Conservation (phyloP, 2,888 invertebrate genomes). For the Sesia bembeciformis region DNA sequence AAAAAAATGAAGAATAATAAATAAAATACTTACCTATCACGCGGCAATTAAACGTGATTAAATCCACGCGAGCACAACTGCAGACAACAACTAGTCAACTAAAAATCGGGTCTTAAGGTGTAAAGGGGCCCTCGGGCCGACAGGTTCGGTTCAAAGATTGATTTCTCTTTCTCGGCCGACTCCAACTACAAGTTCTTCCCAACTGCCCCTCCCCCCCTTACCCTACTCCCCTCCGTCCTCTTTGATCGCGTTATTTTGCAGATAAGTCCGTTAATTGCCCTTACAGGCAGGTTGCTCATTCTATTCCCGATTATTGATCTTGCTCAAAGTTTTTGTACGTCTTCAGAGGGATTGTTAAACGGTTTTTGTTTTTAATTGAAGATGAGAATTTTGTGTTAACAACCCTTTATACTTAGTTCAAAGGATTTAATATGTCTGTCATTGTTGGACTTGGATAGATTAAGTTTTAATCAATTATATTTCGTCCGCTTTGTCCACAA, state of each 20-base stretch:
- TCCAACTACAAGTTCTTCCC: slow-evolving; percentile 34
- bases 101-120: background rate
- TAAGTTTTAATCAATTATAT: too few relatives aligned
- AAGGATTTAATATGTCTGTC: background rate
- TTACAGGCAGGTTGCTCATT: slow-evolving; percentile 57
- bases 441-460: background rate
- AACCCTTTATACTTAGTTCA: slow-evolving; percentile 25
- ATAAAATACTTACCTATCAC: too few relatives aligned
- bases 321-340: slow-evolving; percentile 55
- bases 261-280: slow-evolving; percentile 67
- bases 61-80: too few relatives aligned
- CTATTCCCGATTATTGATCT: slow-evolving; percentile 54
- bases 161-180: slow-evolving; percentile 48
- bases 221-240: slow-evolving; percentile 7
- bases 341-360: slow-evolving; percentile 49
- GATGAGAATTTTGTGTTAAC: slow-evolving; percentile 10
- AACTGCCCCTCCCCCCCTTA: slow-evolving; percentile 8
- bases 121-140: slow-evolving; percentile 23
- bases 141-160: slow-evolving; percentile 55
- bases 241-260: slow-evolving; percentile 59
- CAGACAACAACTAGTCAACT: too few relatives aligned
- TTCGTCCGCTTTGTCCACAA: too few relatives aligned
- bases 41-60: too few relatives aligned
- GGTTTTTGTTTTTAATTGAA: slow-evolving; percentile 29
- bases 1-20: too few relatives aligned